Base-by-base conservation (phyloP, 2,888 invertebrate genomes). In the Drosophila nigricruria region DNA sequence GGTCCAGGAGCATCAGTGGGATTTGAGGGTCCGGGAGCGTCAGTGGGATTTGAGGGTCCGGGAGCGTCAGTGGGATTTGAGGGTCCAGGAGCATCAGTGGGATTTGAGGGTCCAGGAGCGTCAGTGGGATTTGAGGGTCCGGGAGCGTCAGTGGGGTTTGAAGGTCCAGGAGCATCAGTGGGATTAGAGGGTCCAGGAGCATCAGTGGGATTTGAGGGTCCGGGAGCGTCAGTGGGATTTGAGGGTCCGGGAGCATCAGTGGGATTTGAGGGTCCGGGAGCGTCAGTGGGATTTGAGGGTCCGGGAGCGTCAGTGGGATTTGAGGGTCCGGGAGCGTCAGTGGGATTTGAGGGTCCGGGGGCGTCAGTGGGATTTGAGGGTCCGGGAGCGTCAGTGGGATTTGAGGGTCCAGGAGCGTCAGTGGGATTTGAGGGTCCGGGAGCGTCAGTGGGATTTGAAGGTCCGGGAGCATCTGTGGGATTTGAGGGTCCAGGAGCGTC, bases 111-210 rank as follows among this genome's bases (percentile, higher is more conserved):
- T 23, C 20, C 52, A 5, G 52, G 53, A 0, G 20, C 57, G 0
- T 16, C 63, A 0, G 52, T 16, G 0, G 75, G 52, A 0, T 40
- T 47, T 5, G 66, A 70, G 0, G 49, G 38, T 43, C 14, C 60
- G 12, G 62, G 49, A 2, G 23, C 16, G 1, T 18, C 56, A 8
- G 70, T 68, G 5, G 52, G n/a, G 1, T 5, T 23, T 1, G 6
- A 16, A 5, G 43, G n/a, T 20, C 10, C 36, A 2, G 53, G 57
- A 2, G 16, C 49, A 6, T 20, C 30, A 10, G 70, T 69, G 0
- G 20, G 50, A 0, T 12, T 6, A 0, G 18, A 20, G 2, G 54
- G 14, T 12, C 27, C 54, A 10, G 63, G 45, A 1, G 14, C 27
- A 6, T 5, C 25, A 0, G 59, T 30, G 3, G 50, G 14, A 0